These are phyloP conservation scores for Drosophila obscura DNA, from an alignment of 1,140 invertebrate genomes.

Conservation along the genomic window DNA sequence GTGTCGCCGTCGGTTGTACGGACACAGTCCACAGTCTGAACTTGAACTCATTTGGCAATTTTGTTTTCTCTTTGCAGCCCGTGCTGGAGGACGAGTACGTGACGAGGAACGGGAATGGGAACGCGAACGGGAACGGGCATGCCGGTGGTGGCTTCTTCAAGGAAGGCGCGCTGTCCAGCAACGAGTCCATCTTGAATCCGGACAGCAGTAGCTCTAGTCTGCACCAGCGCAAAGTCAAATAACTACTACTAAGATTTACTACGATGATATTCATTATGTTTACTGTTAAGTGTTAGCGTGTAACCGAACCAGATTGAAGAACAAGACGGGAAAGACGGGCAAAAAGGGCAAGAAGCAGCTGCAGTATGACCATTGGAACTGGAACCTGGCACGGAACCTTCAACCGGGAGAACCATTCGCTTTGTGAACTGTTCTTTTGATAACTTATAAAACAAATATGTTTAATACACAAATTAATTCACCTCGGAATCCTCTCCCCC, in stretches of 20 bases:
- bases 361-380: conserved; percentile 43
- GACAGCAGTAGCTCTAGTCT: conserved; percentile 84
- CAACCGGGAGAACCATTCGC: conserved; percentile 36
- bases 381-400: conserved; percentile 5
- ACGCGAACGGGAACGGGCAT: conserved; percentile 46
- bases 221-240: conserved; percentile 84
- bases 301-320: conserved; percentile 54
- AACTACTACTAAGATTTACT: conserved; percentile 76
- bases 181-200: conserved; percentile 80
- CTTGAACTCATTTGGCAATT: conserved; percentile 7
- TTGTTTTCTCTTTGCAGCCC: conserved; percentile 77
- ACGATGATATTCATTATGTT: conserved; percentile 80
- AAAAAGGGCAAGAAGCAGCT: conserved; percentile 22
- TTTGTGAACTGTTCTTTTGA: conserved; percentile 50
- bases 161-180: conserved; percentile 72
- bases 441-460: conserved; percentile 52
- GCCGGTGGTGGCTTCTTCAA: conserved; percentile 67
- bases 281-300: conserved; percentile 74
- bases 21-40: conserved; percentile 3
- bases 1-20: conserved; percentile 17
- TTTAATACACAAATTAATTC: conserved; percentile 28
- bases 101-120: conserved; percentile 37
- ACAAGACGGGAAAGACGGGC: conserved; percentile 25
- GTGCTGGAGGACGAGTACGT: conserved; percentile 84
- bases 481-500: conserved; percentile 23